phyloP scores from a whole-genome alignment of 2,888 invertebrate genomes.

The Macroteleia sp. region DNA sequence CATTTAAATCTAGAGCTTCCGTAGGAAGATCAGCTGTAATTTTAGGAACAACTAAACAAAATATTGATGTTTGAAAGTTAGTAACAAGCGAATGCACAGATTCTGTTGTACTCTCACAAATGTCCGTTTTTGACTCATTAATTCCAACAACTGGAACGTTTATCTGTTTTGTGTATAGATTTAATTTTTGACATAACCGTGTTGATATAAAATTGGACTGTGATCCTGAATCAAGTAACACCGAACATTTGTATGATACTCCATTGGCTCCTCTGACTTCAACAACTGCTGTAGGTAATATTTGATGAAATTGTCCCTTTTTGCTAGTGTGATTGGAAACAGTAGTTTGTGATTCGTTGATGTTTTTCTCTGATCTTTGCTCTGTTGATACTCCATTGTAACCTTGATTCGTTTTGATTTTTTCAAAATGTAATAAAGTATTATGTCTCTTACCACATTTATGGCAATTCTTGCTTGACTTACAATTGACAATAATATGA shows the following conservation, averaged over 20 bases:
- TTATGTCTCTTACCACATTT: slow-evolving; percentile 1
- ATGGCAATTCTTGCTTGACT: no score
- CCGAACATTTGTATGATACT: neutral
- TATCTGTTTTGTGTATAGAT: neutral
- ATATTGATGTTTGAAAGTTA: neutral
- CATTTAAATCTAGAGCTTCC: neutral
- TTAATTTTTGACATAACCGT: neutral
- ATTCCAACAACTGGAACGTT: neutral
- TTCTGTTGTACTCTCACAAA: neutral
- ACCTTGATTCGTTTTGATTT: neutral
- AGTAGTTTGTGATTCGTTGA: neutral
- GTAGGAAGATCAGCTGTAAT: neutral
- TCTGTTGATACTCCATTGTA: neutral
- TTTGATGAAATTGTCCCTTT: neutral
- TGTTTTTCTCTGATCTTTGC: neutral
- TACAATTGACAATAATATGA: neutral
- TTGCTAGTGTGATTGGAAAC: neutral
- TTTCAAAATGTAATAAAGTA: slow-evolving; percentile 17
- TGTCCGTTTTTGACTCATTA: neutral
- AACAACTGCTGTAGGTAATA: slow-evolving; percentile 2
- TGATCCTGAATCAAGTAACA: neutral
- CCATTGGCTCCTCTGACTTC: neutral
- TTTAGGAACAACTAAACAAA: neutral
- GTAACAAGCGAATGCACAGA: neutral
- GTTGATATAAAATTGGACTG: slow-evolving; percentile 1